Conservation (phyloP, 2,888 invertebrate genomes). For the Cryptus viduatorius region DNA sequence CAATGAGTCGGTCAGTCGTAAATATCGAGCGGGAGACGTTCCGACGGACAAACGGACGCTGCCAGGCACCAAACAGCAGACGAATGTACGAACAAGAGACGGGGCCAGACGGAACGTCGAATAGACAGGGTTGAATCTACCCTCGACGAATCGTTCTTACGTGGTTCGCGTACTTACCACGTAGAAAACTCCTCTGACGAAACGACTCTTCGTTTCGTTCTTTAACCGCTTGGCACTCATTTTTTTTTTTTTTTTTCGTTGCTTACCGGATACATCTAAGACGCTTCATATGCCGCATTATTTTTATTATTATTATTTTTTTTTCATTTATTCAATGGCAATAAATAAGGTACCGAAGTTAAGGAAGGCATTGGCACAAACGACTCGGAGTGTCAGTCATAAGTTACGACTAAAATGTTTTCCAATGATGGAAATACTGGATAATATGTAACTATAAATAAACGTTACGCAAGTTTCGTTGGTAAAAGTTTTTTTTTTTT, state of each 20-base stretch:
- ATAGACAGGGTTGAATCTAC: constrained; percentile 66
- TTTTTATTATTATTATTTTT: constrained; percentile 26
- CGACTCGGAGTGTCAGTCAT: background rate
- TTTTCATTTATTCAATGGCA: background rate
- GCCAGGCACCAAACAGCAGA: constrained; percentile 55
- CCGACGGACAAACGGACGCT: constrained; percentile 76
- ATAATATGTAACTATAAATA: background rate
- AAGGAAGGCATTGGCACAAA: background rate
- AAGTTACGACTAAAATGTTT: background rate
- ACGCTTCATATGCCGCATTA: background rate
- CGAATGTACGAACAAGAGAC: constrained; percentile 64
- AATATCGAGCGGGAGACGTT: constrained; percentile 80
- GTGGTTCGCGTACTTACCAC: constrained; percentile 38
- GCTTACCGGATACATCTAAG: too few relatives aligned
- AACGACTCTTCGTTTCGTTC: constrained; percentile 26
- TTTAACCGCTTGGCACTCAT: constrained; percentile 1
- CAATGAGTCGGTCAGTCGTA: constrained; percentile 85
- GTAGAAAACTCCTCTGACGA: constrained; percentile 8
- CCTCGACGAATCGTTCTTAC: constrained; percentile 71
- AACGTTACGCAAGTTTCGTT: background rate
- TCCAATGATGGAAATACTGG: background rate
- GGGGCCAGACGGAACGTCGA: constrained; percentile 56
- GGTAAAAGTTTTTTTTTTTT: constrained; percentile 17
- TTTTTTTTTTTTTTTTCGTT: background rate
- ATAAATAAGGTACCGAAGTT: background rate